Evolutionary conservation across 2,888 invertebrate genomes (phyloP), one percentile per base, ranked within the genome.

Genomic region (Cerceris ruficornis): DNA sequence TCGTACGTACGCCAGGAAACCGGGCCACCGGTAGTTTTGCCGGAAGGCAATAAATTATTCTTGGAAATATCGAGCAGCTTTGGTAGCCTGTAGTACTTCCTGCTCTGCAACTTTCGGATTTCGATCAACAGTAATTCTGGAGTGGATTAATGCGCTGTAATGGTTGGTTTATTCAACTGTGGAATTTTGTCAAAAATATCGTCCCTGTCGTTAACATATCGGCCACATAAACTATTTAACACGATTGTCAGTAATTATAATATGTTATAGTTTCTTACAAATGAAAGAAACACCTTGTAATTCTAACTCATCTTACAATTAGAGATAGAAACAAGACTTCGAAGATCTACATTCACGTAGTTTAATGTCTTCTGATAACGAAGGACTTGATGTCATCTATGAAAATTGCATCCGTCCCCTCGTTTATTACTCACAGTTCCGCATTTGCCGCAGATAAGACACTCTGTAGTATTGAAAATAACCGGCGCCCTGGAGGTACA

Each of bases 21-120:
- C 62, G 60, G 74, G 66, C 57, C 80, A 75, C 50, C 67, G 70
- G 59, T 72, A 73, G 72, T 77, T 84, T 80, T 61, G 69, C 71
- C 72, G 64, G 55, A 72, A 75, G 72, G 66, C 73, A 75, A 85
- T 85, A 85, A 85, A 85, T 84, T 85, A 81, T 83, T 85, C 77
- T 69, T 69, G 72, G 72, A 74, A 77, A 79, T 81, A 83, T 83
- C 79, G 83, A 81, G 64, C 81, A 76, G 70, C 78, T 78, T 82
- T 70, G 80, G 77, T 59, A 61, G 41, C 43, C 59, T 1, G 43
- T 60, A 59, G 41, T n/a, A 28, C 28, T 42, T 42, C 17, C 13
- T 11, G 54, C 64, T 46, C 41, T 15, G 59, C 60, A 70, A 73
- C 80, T 73, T 80, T 72, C 66, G 68, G 71, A 72, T 75, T 72